Evolutionary conservation across 2,888 invertebrate species (phyloP).

Genomic region (Perithous albicinctus): DNA sequence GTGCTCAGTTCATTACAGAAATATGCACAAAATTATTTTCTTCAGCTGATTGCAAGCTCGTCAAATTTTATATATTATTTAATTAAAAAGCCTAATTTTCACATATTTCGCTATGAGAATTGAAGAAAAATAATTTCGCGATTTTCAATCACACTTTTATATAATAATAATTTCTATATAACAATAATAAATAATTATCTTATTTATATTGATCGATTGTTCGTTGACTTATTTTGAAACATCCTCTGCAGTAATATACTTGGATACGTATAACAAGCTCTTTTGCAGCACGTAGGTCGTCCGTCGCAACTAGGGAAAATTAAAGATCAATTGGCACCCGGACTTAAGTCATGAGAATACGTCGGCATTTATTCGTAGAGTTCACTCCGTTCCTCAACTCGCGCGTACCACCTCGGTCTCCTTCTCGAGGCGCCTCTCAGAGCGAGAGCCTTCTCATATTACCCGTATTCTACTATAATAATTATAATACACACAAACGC

Average conservation of each 20-base stretch:
- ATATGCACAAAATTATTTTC: no score
- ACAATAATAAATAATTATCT: not conserved
- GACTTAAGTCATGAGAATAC: conserved; percentile 65
- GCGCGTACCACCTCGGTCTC: conserved; percentile 32
- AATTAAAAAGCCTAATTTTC: no score
- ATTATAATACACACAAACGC: conserved; percentile 20
- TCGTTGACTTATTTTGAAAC: not conserved
- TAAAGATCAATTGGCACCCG: conserved; percentile 69
- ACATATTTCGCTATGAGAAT: no score
- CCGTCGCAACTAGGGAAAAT: conserved; percentile 58
- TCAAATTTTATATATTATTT: no score
- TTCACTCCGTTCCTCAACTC: conserved; percentile 23
- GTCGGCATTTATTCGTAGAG: conserved; percentile 57
- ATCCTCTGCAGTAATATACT: not conserved
- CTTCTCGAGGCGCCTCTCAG: conserved; percentile 38
- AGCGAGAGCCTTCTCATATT: conserved; percentile 30
- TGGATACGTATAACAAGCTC: not conserved
- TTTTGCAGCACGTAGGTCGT: conserved; percentile 44
- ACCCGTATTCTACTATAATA: conserved; percentile 13
- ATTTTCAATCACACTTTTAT: no score
- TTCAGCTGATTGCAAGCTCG: no score
- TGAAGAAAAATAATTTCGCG: no score
- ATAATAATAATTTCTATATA: no score
- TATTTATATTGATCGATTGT: not conserved
- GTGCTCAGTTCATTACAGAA: no score